Evolutionary conservation across 2,113 vertebrate species (phyloP).

Genomic region (Pygoscelis antarcticus): DNA sequence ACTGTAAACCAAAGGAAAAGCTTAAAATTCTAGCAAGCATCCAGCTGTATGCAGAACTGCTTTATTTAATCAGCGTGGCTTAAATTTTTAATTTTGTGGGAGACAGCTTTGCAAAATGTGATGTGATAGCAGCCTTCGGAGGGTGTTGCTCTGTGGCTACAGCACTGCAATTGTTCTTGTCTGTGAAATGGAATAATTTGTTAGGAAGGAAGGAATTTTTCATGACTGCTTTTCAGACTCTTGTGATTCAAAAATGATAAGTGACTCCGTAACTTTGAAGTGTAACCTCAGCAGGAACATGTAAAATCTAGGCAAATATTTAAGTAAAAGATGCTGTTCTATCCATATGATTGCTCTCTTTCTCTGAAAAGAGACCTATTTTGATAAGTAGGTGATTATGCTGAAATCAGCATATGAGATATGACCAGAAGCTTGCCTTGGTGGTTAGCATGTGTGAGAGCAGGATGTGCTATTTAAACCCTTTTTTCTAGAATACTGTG

Average conservation of each 20-base stretch:
- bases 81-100: not conserved
- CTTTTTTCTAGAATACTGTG: not conserved
- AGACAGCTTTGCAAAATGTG: not conserved
- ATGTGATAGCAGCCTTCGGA: not conserved
- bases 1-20: not conserved
- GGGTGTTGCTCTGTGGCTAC: not conserved
- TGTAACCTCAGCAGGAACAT: not conserved
- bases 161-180: not conserved
- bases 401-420: not conserved
- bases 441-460: not conserved
- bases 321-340: not conserved
- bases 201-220: not conserved
- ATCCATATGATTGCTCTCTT: rapidly evolving
- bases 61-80: not conserved
- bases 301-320: not conserved
- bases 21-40: not conserved
- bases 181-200: not conserved
- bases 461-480: not conserved
- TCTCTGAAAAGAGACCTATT: not conserved
- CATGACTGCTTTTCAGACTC: not conserved
- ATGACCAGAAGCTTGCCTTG: not conserved
- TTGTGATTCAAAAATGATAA: not conserved
- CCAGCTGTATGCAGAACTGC: not conserved
- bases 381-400: not conserved
- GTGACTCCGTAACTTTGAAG: not conserved